Percentiles rank a stretch among this genome's conserved stretches.
Evolutionary conservation across 2,797 vertebrate species (phyloP).

Genomic region (Rachycentron canadum): DNA sequence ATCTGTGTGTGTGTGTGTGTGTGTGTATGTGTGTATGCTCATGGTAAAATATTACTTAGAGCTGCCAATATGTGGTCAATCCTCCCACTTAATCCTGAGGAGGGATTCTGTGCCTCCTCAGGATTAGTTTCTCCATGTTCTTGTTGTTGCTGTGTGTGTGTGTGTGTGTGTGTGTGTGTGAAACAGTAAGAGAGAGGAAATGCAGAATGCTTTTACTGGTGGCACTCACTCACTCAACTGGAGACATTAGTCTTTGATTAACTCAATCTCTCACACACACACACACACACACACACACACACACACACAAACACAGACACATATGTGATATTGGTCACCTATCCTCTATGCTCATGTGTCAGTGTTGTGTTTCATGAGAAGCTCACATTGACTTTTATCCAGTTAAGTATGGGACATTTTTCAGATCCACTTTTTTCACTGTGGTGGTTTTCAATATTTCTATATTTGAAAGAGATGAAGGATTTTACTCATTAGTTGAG

Average conservation of each 20-base stretch:
- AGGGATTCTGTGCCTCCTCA: constrained; percentile 65
- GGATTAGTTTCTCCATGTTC: constrained; percentile 76
- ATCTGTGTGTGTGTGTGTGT: constrained; percentile 22
- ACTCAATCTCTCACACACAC: no score
- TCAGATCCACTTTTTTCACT: no score
- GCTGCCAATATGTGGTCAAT: constrained; percentile 72
- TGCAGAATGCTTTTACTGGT: constrained; percentile 32
- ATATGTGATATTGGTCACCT: no score
- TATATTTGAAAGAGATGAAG: no score
- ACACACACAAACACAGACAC: neutral
- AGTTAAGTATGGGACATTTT: no score
- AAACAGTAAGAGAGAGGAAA: constrained; percentile 45
- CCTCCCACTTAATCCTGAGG: constrained; percentile 76
- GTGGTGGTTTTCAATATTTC: no score
- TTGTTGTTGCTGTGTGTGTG: constrained; percentile 56
- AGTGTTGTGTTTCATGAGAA: no score
- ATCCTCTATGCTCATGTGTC: no score
- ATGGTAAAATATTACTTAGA: constrained; percentile 71
- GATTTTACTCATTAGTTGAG: no score
- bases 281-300: neutral
- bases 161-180: constrained; percentile 32
- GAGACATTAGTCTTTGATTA: constrained; percentile 69
- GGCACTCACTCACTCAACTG: constrained; percentile 72
- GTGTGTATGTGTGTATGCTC: constrained; percentile 8
- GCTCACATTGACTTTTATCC: no score